phyloP scores from a whole-genome alignment of 2,113 vertebrate genomes.

The Zingel zingel region DNA sequence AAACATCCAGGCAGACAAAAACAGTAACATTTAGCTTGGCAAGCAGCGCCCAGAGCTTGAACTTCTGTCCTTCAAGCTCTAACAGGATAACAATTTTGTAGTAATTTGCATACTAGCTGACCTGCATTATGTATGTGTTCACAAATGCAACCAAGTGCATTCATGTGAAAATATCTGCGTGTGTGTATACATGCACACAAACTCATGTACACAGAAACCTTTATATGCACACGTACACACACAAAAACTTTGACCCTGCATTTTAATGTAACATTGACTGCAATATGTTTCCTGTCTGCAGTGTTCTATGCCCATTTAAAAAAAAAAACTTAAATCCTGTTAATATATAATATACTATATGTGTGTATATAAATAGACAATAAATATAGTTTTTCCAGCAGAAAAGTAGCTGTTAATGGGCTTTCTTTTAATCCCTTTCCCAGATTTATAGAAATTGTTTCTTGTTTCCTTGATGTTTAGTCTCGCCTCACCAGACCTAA shows the following conservation, averaged over 20 bases:
- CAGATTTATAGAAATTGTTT: background rate
- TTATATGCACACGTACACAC: background rate
- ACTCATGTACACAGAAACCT: background rate
- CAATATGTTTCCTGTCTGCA: background rate
- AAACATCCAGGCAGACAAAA: constrained; percentile 9
- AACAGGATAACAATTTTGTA: constrained; percentile 45
- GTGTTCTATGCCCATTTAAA: background rate
- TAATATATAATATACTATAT: background rate
- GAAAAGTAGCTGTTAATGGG: background rate
- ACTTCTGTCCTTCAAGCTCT: constrained; percentile 50
- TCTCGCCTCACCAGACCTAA: too few relatives aligned
- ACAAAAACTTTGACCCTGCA: background rate
- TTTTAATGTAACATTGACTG: constrained; percentile 15
- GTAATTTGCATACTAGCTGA: constrained; percentile 43
- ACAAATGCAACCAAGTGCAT: constrained; percentile 29
- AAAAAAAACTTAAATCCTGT: background rate
- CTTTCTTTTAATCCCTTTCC: background rate
- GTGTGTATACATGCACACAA: constrained; percentile 3
- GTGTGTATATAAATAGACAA: background rate
- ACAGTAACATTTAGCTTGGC: constrained; percentile 32
- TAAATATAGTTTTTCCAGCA: background rate
- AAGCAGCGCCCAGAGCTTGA: constrained; percentile 22
- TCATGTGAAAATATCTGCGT: constrained; percentile 18
- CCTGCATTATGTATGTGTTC: constrained; percentile 48
- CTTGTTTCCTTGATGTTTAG: background rate